Conservation (phyloP, 2,888 invertebrate genomes). For the Rutpela maculata region DNA sequence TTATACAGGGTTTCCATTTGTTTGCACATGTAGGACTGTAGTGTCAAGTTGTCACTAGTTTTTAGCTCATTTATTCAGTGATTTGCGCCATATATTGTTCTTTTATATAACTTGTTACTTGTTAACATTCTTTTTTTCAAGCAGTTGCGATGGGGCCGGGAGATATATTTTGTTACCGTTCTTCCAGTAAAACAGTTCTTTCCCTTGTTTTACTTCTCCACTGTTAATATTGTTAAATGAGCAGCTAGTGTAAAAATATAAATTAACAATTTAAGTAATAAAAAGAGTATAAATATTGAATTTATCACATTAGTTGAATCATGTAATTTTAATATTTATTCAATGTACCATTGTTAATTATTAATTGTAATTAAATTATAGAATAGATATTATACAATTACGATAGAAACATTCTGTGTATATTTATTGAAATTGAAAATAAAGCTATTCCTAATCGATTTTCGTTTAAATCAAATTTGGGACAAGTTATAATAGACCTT, state of each 20-base stretch:
- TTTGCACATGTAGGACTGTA: conserved; percentile 13
- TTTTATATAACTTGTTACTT: conserved; percentile 25
- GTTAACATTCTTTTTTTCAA: conserved; percentile 27
- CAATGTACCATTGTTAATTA: conserved; percentile 59
- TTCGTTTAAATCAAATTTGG: not conserved
- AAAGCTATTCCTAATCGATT: conserved; percentile 51
- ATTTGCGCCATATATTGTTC: conserved; percentile 17
- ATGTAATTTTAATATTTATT: conserved; percentile 63
- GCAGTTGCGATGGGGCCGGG: not conserved
- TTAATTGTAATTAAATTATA: conserved; percentile 57
- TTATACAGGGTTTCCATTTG: not conserved
- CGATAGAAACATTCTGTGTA: conserved; percentile 50
- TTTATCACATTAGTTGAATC: conserved; percentile 55
- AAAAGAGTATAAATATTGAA: conserved; percentile 45
- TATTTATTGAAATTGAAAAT: conserved; percentile 56
- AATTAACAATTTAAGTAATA: conserved; percentile 51
- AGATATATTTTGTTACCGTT: conserved; percentile 27
- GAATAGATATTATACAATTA: conserved; percentile 57
- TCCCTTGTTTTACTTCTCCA: conserved; percentile 20
- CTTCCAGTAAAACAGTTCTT: conserved; percentile 25
- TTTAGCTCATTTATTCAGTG: conserved; percentile 23
- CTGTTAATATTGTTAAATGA: conserved; percentile 45
- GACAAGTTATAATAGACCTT: not conserved
- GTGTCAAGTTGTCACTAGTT: conserved; percentile 45
- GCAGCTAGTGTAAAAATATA: conserved; percentile 26